Base-by-base conservation (phyloP, 2,113 vertebrate genomes). In the Ciconia boyciana region DNA sequence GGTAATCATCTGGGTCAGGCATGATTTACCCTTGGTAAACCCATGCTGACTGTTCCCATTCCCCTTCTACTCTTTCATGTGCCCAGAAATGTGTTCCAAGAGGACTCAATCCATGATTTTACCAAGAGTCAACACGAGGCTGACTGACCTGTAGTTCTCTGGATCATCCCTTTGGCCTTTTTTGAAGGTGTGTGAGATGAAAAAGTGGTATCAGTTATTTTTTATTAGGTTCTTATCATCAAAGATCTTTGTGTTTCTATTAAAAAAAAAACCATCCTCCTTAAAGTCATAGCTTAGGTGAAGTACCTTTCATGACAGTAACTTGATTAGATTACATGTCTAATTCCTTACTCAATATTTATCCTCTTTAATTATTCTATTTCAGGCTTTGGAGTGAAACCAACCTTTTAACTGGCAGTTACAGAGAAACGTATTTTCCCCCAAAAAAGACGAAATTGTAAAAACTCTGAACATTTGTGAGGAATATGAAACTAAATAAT, bases 91-190 rank as follows among this genome's bases (percentile, higher is more conserved):
- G 24, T 26, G 7, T 54, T 69, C n/a, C 16, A 66, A 72, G 31
- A 65, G 18, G 21, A 65, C 21, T 60, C 13, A 44, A 4, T 74
- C 52, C 51, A 31, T 75, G 39, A 76, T 80, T 87, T 92, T 26
- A 54, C 8, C 5, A 52, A 68, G 19, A 76, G 7, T 51, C 7
- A 66, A 6, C 11, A n/a, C 0, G 1, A 76, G 5, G 25, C 34
- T 91, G 44, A 34, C 29, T 49, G 34, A 57, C 43, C 16, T 64
- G 14, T 18, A 49, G 39, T 11, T 41, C 52, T 66, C 52, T 65
- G 32, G 19, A 60, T 70, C 28, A 75, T 12, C 2, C 6, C 22
- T 74, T 18, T 62, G 51, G 24, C 6, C 13, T 36, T 66, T 91
- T 61, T 22, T 46, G 70, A 89, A 78, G 25, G 22, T 76, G 13